Evolutionary conservation across 2,888 invertebrate species (phyloP).

Genomic region (Mesochorus sp.): DNA sequence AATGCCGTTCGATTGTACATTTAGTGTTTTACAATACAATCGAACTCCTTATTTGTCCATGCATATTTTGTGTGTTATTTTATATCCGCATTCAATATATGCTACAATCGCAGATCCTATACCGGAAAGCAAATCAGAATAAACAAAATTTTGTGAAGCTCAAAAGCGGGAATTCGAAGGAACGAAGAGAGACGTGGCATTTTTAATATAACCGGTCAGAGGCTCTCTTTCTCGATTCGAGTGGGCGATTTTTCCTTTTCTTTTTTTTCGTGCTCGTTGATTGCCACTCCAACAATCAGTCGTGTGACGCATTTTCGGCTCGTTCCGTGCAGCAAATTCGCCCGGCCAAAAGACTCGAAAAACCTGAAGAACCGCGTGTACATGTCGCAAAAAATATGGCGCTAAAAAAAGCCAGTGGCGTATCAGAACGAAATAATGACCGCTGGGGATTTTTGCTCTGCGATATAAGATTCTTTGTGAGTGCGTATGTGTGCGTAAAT

Average conservation of each 20-base stretch:
- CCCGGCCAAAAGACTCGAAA: background rate
- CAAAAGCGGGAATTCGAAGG: too few species aligned
- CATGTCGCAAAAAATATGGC: background rate
- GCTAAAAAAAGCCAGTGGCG: background rate
- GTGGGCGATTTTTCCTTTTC: conserved; percentile 20
- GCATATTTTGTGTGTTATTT: too few species aligned
- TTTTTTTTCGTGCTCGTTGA: background rate
- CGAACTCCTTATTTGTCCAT: too few species aligned
- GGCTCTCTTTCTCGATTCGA: background rate
- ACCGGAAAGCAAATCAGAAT: too few species aligned
- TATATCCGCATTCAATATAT: too few species aligned
- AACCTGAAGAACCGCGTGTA: background rate
- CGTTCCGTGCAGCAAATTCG: too few species aligned
- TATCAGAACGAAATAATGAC: background rate
- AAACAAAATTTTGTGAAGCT: background rate
- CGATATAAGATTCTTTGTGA: background rate
- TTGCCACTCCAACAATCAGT: too few species aligned
- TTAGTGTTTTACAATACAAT: too few species aligned
- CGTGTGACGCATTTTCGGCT: too few species aligned
- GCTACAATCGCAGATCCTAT: too few species aligned
- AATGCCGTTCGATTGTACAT: too few species aligned
- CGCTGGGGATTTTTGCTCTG: background rate
- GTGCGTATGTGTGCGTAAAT: background rate
- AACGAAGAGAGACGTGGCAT: conserved; percentile 7
- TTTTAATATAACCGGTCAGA: conserved; percentile 50